Conservation (phyloP, 1,140 invertebrate genomes). For the Penaeus indicus region DNA sequence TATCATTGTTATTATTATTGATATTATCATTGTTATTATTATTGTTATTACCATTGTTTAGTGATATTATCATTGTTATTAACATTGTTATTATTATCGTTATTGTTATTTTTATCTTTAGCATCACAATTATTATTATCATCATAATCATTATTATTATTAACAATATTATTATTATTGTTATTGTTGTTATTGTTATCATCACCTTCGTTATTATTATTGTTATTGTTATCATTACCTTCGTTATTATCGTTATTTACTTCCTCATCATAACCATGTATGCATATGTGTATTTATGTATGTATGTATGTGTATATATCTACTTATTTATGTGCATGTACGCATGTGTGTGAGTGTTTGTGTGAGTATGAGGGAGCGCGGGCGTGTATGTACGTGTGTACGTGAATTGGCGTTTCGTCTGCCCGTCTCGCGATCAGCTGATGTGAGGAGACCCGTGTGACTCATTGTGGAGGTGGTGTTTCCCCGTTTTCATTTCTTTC, state of each 20-base stretch:
- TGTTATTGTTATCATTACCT: too few species aligned
- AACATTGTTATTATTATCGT: neutral
- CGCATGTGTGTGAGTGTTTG: neutral
- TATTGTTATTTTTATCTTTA: too few species aligned
- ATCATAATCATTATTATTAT: too few species aligned
- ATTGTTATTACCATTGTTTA: too few species aligned
- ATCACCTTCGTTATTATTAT: too few species aligned
- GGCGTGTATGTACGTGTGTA: neutral
- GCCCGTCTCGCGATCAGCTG: neutral
- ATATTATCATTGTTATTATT: too few species aligned
- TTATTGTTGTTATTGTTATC: neutral
- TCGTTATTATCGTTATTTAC: neutral
- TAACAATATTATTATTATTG: too few species aligned
- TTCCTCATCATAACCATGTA: neutral
- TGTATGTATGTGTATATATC: slow-evolving; percentile 3
- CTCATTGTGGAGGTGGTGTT: too few species aligned
- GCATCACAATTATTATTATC: too few species aligned
- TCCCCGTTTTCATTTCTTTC: too few species aligned
- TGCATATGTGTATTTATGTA: neutral
- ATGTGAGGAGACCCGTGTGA: too few species aligned
- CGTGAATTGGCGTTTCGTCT: neutral
- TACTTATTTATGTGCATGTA: neutral
- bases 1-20: too few species aligned
- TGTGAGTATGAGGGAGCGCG: neutral
- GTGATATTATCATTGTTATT: neutral